Conservation (phyloP, 2,888 invertebrate genomes). For the Eretmocerus hayati region DNA sequence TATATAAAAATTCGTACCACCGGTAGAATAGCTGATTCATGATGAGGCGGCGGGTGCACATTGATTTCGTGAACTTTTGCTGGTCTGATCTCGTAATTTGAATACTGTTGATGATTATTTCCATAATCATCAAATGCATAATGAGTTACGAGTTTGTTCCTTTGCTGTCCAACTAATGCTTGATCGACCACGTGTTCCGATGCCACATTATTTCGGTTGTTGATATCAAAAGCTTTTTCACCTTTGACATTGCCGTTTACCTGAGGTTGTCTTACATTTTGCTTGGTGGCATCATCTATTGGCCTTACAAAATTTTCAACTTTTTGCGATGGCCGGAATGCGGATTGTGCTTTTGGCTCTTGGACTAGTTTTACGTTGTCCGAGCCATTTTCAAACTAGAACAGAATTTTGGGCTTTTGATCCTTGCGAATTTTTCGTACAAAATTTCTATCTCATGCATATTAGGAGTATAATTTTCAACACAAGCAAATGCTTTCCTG, state of each 20-base stretch:
- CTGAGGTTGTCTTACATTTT: not conserved
- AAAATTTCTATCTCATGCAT: too few species aligned
- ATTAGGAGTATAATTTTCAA: too few species aligned
- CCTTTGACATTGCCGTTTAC: not conserved
- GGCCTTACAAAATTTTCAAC: conserved; percentile 12
- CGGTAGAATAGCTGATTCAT: not conserved
- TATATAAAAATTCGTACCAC: too few species aligned
- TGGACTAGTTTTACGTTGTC: not conserved
- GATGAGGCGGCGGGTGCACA: not conserved
- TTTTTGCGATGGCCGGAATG: not conserved
- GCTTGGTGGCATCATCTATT: not conserved
- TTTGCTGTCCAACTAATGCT: too few species aligned
- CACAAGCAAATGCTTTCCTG: too few species aligned
- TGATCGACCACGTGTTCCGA: not conserved
- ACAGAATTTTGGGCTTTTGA: too few species aligned
- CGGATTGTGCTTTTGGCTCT: not conserved
- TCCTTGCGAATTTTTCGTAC: too few species aligned
- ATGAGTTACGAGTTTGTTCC: too few species aligned
- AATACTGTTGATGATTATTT: conserved; percentile 6
- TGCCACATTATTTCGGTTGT: not conserved
- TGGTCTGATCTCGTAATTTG: conserved; percentile 12
- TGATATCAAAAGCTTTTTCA: not conserved
- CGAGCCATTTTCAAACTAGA: not conserved
- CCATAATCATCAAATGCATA: too few species aligned
- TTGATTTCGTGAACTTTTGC: conserved; percentile 5